Conservation (phyloP, 2,113 vertebrate species). For the Asarcornis scutulata region DNA sequence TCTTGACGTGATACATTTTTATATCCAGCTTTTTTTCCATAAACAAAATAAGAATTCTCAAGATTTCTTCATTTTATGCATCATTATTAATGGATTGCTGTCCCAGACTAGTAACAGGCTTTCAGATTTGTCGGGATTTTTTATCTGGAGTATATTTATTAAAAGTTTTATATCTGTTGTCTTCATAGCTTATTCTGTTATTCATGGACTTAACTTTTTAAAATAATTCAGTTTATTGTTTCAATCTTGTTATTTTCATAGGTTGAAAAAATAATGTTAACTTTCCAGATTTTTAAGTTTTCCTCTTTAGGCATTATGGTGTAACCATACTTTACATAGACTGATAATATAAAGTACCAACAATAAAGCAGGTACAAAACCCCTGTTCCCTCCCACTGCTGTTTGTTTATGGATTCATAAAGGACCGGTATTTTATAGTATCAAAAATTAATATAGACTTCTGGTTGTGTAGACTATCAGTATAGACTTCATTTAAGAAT, state of each 20-base stretch:
- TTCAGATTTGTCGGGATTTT: not conserved
- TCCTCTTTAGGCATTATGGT: constrained; percentile 24
- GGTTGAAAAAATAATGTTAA: not conserved
- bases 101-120: not conserved
- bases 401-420: constrained; percentile 57
- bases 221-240: not conserved
- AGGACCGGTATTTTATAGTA: not conserved
- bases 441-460: constrained; percentile 8
- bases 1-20: not conserved
- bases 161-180: not conserved
- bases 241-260: not conserved
- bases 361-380: constrained; percentile 57
- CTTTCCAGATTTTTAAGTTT: constrained; percentile 1
- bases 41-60: not conserved
- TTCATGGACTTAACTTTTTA: not conserved
- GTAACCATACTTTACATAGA: constrained; percentile 64
- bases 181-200: not conserved
- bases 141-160: not conserved
- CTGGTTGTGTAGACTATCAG: not conserved
- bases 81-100: not conserved
- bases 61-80: not conserved
- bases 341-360: constrained; percentile 53
- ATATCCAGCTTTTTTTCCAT: not conserved
- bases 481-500: not conserved
- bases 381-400: constrained; percentile 21